phyloP scores from a whole-genome alignment of 2,113 vertebrate species.

The Gila orcuttii region DNA sequence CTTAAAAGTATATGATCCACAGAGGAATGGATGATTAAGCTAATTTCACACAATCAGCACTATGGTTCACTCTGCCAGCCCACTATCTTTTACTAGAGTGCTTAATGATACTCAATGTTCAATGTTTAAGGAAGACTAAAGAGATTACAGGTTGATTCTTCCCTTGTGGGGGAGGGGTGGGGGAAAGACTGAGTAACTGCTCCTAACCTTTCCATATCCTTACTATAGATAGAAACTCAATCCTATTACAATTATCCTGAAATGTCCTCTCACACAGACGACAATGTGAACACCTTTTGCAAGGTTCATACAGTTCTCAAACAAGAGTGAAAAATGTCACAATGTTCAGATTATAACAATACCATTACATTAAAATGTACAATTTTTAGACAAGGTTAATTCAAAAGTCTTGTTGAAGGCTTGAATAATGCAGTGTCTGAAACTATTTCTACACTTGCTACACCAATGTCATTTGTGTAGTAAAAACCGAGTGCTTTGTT shows the following conservation, averaged over 20 bases:
- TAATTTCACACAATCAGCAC: conserved; percentile 1
- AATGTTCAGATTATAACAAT: not conserved
- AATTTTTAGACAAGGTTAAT: not conserved
- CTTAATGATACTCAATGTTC: conserved; percentile 27
- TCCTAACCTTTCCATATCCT: conserved; percentile 77
- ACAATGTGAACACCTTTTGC: conserved; percentile 58
- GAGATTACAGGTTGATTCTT: conserved; percentile 70
- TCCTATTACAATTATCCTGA: conserved; percentile 84
- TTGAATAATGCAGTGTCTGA: not conserved
- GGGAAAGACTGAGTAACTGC: conserved; percentile 81
- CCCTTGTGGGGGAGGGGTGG: conserved; percentile 57
- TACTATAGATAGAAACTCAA: conserved; percentile 81
- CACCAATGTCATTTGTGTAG: not conserved
- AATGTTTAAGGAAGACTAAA: conserved; percentile 40
- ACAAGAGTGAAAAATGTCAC: not conserved
- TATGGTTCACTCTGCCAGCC: not conserved
- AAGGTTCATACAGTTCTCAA: conserved; percentile 22
- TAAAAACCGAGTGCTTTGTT: conserved; percentile 1
- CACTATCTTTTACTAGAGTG: not conserved
- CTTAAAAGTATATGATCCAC: not conserved
- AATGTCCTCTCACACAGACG: conserved; percentile 75
- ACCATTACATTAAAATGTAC: not conserved
- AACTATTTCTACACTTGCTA: not conserved
- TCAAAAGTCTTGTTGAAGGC: not conserved
- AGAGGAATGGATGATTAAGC: not conserved